These are phyloP conservation scores for Nudaria mundana DNA, from an alignment of 2,888 invertebrate species.

Conservation along the genomic window DNA sequence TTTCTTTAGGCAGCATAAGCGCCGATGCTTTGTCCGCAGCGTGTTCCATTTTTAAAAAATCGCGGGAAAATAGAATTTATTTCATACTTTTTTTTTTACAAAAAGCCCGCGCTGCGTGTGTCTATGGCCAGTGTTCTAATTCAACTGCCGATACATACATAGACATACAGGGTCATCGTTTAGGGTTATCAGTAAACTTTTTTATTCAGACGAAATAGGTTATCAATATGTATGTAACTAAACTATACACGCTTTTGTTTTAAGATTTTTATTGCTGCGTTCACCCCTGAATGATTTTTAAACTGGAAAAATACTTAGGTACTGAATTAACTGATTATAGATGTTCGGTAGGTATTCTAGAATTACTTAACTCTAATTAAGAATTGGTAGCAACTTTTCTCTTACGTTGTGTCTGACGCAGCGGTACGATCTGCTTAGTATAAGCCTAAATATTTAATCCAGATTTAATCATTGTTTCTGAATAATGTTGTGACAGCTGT, in stretches of 20 bases:
- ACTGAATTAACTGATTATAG: too few species aligned
- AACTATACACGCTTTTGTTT: slow-evolving; percentile 8
- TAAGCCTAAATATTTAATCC: too few species aligned
- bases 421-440: too few species aligned
- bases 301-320: too few species aligned
- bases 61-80: slow-evolving; percentile 1
- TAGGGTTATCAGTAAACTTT: slow-evolving; percentile 24
- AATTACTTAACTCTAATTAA: too few species aligned
- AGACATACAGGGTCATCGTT: too few species aligned
- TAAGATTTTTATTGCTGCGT: slow-evolving; percentile 19
- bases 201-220: slow-evolving; percentile 31
- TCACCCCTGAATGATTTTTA: slow-evolving; percentile 10
- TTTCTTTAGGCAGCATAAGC: slow-evolving; percentile 45
- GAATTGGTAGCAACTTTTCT: too few species aligned
- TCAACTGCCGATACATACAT: slow-evolving; percentile 13
- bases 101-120: slow-evolving; percentile 13
- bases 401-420: too few species aligned
- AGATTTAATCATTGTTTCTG: too few species aligned
- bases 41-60: slow-evolving; percentile 40
- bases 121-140: background rate
- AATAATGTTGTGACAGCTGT: too few species aligned
- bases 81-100: slow-evolving; percentile 9
- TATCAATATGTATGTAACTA: slow-evolving; percentile 20
- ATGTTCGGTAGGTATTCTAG: too few species aligned
- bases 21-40: slow-evolving; percentile 36